These are phyloP conservation scores for Drosophila athabasca DNA, from an alignment of 1,140 invertebrate species.

Conservation along the genomic window DNA sequence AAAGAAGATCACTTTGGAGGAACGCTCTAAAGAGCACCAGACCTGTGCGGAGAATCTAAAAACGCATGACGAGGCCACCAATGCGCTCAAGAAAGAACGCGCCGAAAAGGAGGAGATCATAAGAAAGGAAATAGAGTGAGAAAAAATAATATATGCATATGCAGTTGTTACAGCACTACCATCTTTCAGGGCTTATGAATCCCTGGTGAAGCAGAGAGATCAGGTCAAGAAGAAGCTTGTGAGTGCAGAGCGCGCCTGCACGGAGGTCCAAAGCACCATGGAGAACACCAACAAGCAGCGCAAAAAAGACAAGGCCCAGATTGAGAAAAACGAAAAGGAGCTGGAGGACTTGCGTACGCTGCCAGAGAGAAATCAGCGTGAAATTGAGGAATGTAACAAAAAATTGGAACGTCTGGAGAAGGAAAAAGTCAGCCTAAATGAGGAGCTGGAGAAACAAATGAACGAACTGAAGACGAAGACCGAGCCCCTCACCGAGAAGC, in stretches of 20 bases:
- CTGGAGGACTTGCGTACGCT: constrained; percentile 86
- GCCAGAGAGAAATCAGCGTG: constrained; percentile 89
- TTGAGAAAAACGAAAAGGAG: constrained; percentile 87
- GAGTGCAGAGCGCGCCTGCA: constrained; percentile 86
- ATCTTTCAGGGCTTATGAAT: constrained; percentile 85
- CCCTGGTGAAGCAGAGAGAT: constrained; percentile 86
- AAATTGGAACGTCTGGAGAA: constrained; percentile 85
- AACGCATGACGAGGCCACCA: constrained; percentile 85
- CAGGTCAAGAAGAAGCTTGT: constrained; percentile 84
- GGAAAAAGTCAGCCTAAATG: constrained; percentile 86
- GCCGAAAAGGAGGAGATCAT: constrained; percentile 85
- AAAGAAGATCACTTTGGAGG: constrained; percentile 85
- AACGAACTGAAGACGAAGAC: constrained; percentile 85
- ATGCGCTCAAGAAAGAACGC: constrained; percentile 85
- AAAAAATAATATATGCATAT: constrained; percentile 1
- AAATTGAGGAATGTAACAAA: constrained; percentile 89
- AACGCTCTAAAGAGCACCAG: constrained; percentile 84
- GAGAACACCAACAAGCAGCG: constrained; percentile 87
- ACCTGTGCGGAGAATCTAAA: constrained; percentile 85
- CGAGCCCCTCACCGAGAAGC: constrained; percentile 87
- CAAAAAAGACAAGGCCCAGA: constrained; percentile 87
- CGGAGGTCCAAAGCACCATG: constrained; percentile 87
- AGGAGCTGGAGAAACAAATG: constrained; percentile 86
- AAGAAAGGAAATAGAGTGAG: constrained; percentile 85
- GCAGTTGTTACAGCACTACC: background rate